Conservation (phyloP, 2,113 vertebrate species). For the Misgurnus anguillicaudatus region DNA sequence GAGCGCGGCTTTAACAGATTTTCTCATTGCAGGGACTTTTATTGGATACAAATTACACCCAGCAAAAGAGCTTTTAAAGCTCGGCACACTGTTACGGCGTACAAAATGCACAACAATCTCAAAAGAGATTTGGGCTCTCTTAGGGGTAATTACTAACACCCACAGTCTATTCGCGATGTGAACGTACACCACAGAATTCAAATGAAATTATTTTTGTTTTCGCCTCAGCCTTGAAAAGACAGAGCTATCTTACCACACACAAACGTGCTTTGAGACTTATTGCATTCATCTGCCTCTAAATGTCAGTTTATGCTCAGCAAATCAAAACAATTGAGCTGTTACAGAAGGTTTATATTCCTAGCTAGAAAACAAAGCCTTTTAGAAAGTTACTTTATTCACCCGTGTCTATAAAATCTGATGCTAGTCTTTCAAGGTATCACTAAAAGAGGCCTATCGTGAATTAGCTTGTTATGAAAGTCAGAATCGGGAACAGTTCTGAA, state of each 20-base stretch:
- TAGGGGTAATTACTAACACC: constrained; percentile 19
- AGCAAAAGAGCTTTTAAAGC: constrained; percentile 12
- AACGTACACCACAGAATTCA: not conserved
- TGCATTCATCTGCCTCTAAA: not conserved
- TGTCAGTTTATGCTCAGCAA: not conserved
- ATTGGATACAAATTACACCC: not conserved
- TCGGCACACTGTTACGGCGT: not conserved
- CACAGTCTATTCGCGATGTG: not conserved
- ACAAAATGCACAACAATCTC: not conserved
- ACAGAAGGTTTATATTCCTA: not conserved
- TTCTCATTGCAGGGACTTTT: not conserved
- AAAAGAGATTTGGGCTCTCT: not conserved
- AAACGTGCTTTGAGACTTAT: not conserved
- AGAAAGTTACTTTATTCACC: too few species aligned
- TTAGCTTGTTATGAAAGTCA: too few species aligned
- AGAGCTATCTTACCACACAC: not conserved
- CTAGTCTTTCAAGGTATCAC: too few species aligned
- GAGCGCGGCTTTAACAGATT: not conserved
- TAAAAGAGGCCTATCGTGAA: too few species aligned
- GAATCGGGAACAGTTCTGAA: too few species aligned
- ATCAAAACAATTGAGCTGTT: not conserved
- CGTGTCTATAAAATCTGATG: too few species aligned
- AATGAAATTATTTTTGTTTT: constrained; percentile 17
- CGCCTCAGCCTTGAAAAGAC: not conserved
- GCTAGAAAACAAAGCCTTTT: not conserved